Conservation (phyloP, 2,113 vertebrate species). For the Chloebia gouldiae region DNA sequence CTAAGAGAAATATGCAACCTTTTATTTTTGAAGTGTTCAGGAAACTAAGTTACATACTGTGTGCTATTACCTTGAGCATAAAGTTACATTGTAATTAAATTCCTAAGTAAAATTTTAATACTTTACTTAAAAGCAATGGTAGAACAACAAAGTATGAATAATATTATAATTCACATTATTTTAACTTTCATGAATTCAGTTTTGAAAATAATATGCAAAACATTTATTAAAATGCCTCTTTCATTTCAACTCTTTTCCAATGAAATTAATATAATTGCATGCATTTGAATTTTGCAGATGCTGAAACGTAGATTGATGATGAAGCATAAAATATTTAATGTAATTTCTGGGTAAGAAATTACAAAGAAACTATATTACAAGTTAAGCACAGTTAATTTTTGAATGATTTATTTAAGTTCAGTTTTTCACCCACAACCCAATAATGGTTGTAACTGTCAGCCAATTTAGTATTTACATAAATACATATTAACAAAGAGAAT, state of each 20-base stretch:
- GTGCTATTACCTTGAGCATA: neutral
- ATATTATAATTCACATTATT: slow-evolving; percentile 35
- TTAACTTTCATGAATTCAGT: neutral
- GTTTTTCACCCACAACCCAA: neutral
- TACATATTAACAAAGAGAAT: neutral
- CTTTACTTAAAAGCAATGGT: slow-evolving; percentile 14
- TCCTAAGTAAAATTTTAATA: neutral
- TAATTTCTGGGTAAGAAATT: slow-evolving; percentile 24
- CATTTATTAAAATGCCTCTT: slow-evolving; percentile 13
- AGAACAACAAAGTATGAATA: slow-evolving; percentile 11
- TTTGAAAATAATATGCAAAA: slow-evolving; percentile 4
- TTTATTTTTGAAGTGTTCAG: neutral
- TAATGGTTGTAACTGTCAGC: neutral
- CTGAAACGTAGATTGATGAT: slow-evolving; percentile 27
- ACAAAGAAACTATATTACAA: neutral
- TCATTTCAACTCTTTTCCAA: slow-evolving; percentile 21
- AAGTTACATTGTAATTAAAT: slow-evolving; percentile 13
- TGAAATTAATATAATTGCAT: slow-evolving; percentile 48
- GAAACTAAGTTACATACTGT: neutral
- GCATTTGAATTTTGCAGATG: slow-evolving; percentile 16
- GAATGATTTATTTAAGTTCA: slow-evolving; percentile 28
- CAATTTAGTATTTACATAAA: neutral
- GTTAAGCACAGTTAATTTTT: slow-evolving; percentile 3
- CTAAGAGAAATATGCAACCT: neutral
- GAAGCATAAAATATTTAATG: slow-evolving; percentile 32